Conservation (phyloP, 2,113 vertebrate species). For the Balaeniceps rex region DNA sequence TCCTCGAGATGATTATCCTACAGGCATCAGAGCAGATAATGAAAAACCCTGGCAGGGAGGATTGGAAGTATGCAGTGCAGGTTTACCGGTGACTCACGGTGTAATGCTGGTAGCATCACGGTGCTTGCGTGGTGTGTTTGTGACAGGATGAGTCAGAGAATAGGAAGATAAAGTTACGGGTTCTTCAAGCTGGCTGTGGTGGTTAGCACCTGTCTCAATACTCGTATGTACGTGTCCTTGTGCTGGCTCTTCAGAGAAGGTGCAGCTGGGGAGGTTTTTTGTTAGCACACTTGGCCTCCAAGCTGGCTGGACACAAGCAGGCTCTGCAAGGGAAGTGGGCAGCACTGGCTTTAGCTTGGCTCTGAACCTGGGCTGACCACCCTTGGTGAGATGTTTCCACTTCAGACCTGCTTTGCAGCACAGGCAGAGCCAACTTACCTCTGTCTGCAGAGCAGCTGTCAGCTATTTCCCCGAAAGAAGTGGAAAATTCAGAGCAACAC, state of each 20-base stretch:
- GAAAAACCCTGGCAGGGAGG: background rate
- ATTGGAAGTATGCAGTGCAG: background rate
- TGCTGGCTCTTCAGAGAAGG: background rate
- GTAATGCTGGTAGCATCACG: background rate
- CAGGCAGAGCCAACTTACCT: background rate
- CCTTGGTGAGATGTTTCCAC: background rate
- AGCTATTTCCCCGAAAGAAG: background rate
- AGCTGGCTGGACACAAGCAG: background rate
- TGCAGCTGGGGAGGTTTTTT: background rate
- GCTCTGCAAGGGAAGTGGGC: background rate
- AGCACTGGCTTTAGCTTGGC: background rate
- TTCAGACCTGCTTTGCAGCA: background rate
- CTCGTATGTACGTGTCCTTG: background rate
- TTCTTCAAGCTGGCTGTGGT: background rate
- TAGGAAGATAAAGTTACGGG: background rate
- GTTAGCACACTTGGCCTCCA: background rate
- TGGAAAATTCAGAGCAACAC: background rate
- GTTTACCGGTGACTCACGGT: background rate
- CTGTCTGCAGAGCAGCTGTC: background rate
- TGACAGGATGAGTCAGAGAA: slow-evolving; percentile 10
- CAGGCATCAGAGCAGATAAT: background rate
- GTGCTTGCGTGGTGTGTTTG: background rate
- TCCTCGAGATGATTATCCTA: background rate
- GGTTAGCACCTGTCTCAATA: background rate
- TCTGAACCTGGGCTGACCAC: background rate